Conservation (phyloP, 1,140 invertebrate species). For the Drosophila burlai region DNA sequence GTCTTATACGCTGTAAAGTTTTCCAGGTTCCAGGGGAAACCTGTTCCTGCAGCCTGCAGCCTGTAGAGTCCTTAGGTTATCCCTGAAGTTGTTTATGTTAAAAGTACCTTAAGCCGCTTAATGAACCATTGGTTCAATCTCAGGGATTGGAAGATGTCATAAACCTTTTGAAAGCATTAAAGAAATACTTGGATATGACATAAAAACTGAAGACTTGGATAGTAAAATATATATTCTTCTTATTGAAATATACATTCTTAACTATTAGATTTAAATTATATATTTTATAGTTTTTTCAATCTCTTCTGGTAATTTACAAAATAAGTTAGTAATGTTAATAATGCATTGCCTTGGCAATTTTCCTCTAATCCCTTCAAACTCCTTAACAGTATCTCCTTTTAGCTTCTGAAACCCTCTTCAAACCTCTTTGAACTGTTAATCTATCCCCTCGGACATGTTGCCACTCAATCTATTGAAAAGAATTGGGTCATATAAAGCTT, state of each 20-base stretch:
- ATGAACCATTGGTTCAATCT: background rate
- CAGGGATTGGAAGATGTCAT: background rate
- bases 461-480: background rate
- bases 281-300: background rate
- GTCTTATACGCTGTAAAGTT: slow-evolving; percentile 43
- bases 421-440: slow-evolving; percentile 3
- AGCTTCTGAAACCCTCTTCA: background rate
- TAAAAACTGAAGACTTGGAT: background rate
- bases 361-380: background rate
- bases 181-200: no score
- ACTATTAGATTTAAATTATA: background rate
- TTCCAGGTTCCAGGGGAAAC: background rate
- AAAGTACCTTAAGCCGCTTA: background rate
- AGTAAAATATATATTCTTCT: background rate
- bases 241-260: background rate
- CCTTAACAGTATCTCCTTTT: background rate
- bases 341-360: background rate
- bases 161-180: background rate
- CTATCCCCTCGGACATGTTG: slow-evolving; percentile 1
- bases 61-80: background rate
- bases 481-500: slow-evolving; percentile 12
- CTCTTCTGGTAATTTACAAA: background rate
- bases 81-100: background rate
- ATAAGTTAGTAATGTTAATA: background rate
- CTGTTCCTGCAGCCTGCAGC: background rate